Evolutionary conservation across 2,888 invertebrate species (phyloP).

Genomic region (Catotricha subobsoleta): DNA sequence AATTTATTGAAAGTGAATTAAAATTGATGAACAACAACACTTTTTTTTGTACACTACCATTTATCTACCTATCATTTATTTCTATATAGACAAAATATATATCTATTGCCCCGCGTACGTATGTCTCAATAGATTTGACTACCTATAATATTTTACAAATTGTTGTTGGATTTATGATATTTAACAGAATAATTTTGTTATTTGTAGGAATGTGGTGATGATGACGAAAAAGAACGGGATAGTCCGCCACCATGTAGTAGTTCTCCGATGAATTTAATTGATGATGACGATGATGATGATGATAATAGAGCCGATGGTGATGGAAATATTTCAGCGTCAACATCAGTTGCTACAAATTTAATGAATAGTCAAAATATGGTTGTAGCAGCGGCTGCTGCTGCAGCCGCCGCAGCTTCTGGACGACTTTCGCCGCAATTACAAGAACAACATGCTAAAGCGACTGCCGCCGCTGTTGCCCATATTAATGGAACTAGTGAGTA

Average conservation of each 20-base stretch:
- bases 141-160: no score
- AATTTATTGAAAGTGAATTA: conserved; percentile 1
- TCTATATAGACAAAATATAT: no score
- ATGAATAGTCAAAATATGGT: conserved; percentile 3
- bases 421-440: background rate
- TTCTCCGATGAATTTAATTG: no score
- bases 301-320: background rate
- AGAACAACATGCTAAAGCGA: conserved; percentile 24
- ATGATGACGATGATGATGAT: background rate
- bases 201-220: background rate
- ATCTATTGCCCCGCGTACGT: no score
- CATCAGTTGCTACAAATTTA: background rate
- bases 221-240: background rate
- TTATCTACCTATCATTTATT: no score
- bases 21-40: conserved; percentile 4
- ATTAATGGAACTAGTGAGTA: conserved; percentile 48
- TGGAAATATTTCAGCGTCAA: background rate
- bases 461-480: conserved; percentile 37
- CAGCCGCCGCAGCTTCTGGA: conserved; percentile 11
- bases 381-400: background rate
- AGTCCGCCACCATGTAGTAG: background rate
- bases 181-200: no score
- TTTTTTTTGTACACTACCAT: background rate
- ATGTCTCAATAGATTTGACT: no score
- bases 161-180: no score